phyloP scores from a whole-genome alignment of 1,140 invertebrate genomes.

The Ctenoplectra terminalis region DNA sequence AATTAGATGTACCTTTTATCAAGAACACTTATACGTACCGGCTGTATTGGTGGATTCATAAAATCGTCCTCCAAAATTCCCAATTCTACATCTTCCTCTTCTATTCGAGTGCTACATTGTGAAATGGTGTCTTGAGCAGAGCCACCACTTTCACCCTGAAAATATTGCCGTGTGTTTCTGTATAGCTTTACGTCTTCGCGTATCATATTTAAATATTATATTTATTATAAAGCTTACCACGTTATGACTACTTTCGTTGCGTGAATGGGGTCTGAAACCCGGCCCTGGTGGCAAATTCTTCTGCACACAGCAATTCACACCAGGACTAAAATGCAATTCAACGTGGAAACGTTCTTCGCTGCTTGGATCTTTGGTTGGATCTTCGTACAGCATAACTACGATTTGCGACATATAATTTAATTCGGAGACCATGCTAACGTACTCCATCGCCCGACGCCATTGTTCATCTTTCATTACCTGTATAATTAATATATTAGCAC shows the following conservation, averaged over 20 bases:
- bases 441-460: conserved; percentile 99
- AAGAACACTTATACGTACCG: conserved; percentile 58
- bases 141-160: conserved; percentile 74
- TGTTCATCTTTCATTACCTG: conserved; percentile 95
- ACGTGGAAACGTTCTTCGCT: conserved; percentile 97
- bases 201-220: background rate
- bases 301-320: conserved; percentile 97
- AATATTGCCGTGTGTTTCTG: background rate
- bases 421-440: conserved; percentile 98
- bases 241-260: conserved; percentile 87
- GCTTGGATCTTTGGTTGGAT: conserved; percentile 96
- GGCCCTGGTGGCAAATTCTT: conserved; percentile 96
- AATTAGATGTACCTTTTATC: conserved; percentile 33
- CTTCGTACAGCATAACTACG: conserved; percentile 99
- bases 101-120: conserved; percentile 85
- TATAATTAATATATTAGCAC: conserved; percentile 8
- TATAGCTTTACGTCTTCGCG: background rate
- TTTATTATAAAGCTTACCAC: too few species aligned
- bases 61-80: conserved; percentile 76
- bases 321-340: conserved; percentile 98
- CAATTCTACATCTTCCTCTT: conserved; percentile 84
- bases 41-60: conserved; percentile 59
- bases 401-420: conserved; percentile 99
- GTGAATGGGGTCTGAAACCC: conserved; percentile 95
- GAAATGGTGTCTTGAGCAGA: conserved; percentile 77